Evolutionary conservation across 1,140 invertebrate genomes (phyloP), one percentile per base, ranked within the genome.

Genomic region (Doryteuthis pealeii): DNA sequence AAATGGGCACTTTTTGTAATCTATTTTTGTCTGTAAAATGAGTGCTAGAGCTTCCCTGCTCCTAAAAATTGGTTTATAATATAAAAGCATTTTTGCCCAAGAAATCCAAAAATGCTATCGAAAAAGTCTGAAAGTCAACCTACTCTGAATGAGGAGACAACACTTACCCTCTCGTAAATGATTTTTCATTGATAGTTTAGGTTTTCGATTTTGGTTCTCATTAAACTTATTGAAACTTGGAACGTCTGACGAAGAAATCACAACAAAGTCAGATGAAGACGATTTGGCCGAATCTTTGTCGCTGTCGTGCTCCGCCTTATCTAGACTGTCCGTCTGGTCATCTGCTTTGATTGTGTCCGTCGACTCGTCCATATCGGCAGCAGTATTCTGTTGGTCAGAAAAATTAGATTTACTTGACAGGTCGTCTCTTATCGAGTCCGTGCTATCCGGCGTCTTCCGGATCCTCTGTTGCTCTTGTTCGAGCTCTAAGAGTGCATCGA

Each of bases 231-330:
- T 79, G 35, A 82, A 77, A 40, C 84, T 84, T 65, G 82, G 80
- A 3, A 86, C 80, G 62, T 90, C 89, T 68, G 89, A 89, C 0
- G 84, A 83, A 12, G 78, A 71, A 66, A 86, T 82, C 12, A 85
- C 77, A 31, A 80, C 94, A 89, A 97, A 97, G 80, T 97, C 96
- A 0, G 94, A 95, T 2, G 96, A 70, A 54, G 77, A 72, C n/a
- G 85, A 83, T 65, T 76, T 73, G 1, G 68, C 45, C 12, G 68
- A 71, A 35, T 72, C 49, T 18, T 66, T 66, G 28, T 66, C 65
- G 31, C 66, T 26, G 40, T 49, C 26, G 22, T 66, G 22, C 5
- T 31, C 62, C 15, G 14, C n/a, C 28, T 58, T 58, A 15, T 71
- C 68, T n/a, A 68, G 15, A 22, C 22, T n/a, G 54, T 62, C 18